phyloP scores from a whole-genome alignment of 2,888 invertebrate species.

The Iselma pallidipennis region DNA sequence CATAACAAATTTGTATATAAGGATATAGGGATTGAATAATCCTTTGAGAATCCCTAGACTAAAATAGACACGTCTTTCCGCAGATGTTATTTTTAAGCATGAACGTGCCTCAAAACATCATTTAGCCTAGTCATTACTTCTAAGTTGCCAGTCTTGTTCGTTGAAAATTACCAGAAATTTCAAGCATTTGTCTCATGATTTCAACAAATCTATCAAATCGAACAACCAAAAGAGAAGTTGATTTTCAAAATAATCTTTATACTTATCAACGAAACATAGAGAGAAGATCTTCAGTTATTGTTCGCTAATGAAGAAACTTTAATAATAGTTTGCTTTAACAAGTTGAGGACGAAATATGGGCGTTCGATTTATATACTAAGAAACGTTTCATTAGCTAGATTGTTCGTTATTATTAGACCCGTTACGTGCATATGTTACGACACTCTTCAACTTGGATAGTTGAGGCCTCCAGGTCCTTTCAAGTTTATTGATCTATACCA shows the following conservation, averaged over 20 bases:
- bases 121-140: not conserved
- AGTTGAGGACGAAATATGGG: constrained; percentile 9
- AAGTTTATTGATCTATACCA: constrained; percentile 2
- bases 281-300: not conserved
- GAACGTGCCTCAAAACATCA: not conserved
- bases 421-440: constrained; percentile 11
- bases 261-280: not conserved
- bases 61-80: not conserved
- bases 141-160: not conserved
- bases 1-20: not conserved
- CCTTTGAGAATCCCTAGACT: too few relatives aligned
- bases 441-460: not conserved
- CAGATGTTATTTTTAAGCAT: not conserved
- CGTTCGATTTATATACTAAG: not conserved
- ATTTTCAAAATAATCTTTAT: not conserved
- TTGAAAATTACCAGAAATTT: not conserved
- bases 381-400: constrained; percentile 22
- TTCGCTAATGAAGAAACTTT: constrained; percentile 21
- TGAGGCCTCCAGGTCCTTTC: not conserved
- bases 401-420: constrained; percentile 22
- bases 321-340: constrained; percentile 16
- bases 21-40: not conserved
- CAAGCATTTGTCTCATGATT: not conserved
- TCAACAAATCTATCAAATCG: not conserved
- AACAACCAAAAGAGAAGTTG: not conserved